Evolutionary conservation across 64 coral and sea anemone species (phyloP), one percentile per base, ranked within the genome.

Genomic region (Dendrophyllia cribrosa): DNA sequence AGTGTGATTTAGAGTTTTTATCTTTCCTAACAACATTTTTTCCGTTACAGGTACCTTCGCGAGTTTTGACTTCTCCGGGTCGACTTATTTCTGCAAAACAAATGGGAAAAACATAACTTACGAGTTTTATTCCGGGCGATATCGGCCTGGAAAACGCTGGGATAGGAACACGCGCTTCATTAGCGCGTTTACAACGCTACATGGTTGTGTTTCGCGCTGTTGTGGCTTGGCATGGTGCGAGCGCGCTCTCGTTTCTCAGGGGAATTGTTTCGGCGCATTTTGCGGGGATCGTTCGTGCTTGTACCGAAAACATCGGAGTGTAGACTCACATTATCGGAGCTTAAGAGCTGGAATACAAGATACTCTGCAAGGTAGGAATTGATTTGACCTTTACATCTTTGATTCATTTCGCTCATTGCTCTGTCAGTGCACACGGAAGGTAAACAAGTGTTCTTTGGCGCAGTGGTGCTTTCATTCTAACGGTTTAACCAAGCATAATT

Each of bases 141-240:
- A 82, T 11, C 15, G 62, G 46, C 60, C 23, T 51, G 43, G 12
- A 48, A 51, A 47, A 43, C 26, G 24, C 13, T 51, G 2, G 59
- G 9, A 1, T 68, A 19, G 7, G 12, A 16, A 48, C 44, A 2
- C 17, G 3, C 80, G 62, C 26, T 51, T 84, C 5, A 43, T 68
- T 13, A 84, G 80, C 46, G 47, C 80, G 2, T 20, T 21, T n/a
- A 84, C 80, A 23, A 66, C 34, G 46, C 23, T 84, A 17, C 62
- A 84, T 23, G 45, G 80, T 26, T 84, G 80, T 68, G 19, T 84
- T 21, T 67, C 44, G 8, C 80, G 80, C 23, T 93, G 91, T 74
- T 93, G 91, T 78, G n/a, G 24, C 4, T 69, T 87, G 21, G 48
- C 11, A 67, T 93, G 91, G 91, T 93, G 91, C 73, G 76, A 87